Evolutionary conservation across 92 coral and sea anemone genomes (phyloP), one percentile per base, ranked within the genome.

Genomic region (Epizoanthus fatuus): DNA sequence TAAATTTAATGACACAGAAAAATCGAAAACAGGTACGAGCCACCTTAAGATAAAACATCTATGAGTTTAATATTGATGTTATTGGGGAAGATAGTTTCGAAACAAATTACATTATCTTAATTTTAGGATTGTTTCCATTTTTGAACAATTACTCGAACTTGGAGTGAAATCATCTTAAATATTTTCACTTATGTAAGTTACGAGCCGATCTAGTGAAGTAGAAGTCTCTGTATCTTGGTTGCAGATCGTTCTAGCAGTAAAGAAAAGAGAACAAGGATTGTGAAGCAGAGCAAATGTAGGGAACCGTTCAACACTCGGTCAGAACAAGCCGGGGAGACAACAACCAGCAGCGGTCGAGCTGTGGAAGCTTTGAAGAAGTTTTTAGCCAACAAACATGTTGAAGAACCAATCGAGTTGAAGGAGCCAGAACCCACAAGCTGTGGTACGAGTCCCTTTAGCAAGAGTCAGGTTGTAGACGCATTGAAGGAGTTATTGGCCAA

Each of bases 401-500:
- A 73, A 73, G 63, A 5, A 53, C 17, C 14, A n/a, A 0, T 3
- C 17, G 39, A 40, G n/a, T 7, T 25, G n/a, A 66, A 37, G 14
- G 15, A 54, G 12, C 15, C 44, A 14, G 79, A 73, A 14, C 38
- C 58, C 1, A 7, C 10, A 4, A 32, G 62, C 78, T 22, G 78
- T 17, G 67, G 40, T 19, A 16, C 11, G 9, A 9, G 55, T 56
- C 29, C 52, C 12, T n/a, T n/a, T 4, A 37, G 49, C 22, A 75
- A 58, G 20, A 53, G 6, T 38, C 32, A 6, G 19, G 81, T 75
- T 38, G 37, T 75, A 35, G 81, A 75, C 16, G 68, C 81, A 16
- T 8, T 75, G 53, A 75, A 75, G 37, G 81, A 75, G 20, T 75
- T 75, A 37, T 58, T 75, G 15, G 8, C 15, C 56, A 58, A 37